phyloP scores from a whole-genome alignment of 1,140 invertebrate species.

The Catajapyx aquilonaris region DNA sequence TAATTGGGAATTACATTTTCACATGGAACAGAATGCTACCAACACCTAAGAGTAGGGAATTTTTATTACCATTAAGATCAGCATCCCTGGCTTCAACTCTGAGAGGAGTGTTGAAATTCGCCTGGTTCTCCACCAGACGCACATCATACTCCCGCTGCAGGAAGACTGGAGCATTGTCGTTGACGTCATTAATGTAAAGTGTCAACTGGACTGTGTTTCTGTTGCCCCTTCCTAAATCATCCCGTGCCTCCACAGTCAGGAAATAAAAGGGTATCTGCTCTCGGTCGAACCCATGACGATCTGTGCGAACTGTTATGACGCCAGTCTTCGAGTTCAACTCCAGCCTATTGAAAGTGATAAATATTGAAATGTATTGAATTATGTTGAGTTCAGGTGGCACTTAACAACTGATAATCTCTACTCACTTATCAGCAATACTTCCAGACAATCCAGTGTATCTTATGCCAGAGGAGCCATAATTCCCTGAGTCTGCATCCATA shows the following conservation, averaged over 20 bases:
- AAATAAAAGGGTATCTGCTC: slow-evolving; percentile 70
- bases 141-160: slow-evolving; percentile 63
- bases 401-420: too few species aligned
- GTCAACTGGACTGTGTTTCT: slow-evolving; percentile 67
- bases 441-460: slow-evolving; percentile 63
- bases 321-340: slow-evolving; percentile 59
- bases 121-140: slow-evolving; percentile 55
- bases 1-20: slow-evolving; percentile 3
- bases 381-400: too few species aligned
- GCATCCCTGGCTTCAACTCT: slow-evolving; percentile 59
- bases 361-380: too few species aligned
- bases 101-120: slow-evolving; percentile 50
- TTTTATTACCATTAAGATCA: slow-evolving; percentile 52
- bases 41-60: too few species aligned
- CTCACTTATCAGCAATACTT: slow-evolving; percentile 64
- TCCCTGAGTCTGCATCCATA: slow-evolving; percentile 60
- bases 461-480: slow-evolving; percentile 65
- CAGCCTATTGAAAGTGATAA: slow-evolving; percentile 32
- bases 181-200: slow-evolving; percentile 67
- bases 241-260: slow-evolving; percentile 75
- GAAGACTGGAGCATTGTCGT: slow-evolving; percentile 69
- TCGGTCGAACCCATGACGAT: slow-evolving; percentile 56
- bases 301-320: slow-evolving; percentile 56
- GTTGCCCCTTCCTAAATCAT: slow-evolving; percentile 67
- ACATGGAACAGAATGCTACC: background rate